These are phyloP conservation scores for Chrysolina americana DNA, from an alignment of 2,888 invertebrate genomes.

Conservation along the genomic window DNA sequence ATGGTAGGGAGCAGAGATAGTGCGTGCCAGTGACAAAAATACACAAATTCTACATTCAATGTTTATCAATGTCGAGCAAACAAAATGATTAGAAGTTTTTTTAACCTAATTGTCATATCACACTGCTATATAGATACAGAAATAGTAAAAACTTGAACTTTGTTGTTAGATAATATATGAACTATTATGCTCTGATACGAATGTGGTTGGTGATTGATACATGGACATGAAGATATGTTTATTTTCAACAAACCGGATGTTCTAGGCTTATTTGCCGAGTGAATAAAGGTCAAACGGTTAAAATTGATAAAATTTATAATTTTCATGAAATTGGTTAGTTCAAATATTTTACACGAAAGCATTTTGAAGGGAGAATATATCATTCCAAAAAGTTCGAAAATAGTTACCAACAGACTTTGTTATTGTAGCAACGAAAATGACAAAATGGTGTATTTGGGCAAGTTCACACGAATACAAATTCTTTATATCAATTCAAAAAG, in stretches of 20 bases:
- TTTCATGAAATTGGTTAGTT: too few species aligned
- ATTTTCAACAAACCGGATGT: background rate
- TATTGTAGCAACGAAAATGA: too few species aligned
- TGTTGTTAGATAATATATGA: conserved; percentile 17
- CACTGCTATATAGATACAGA: conserved; percentile 23
- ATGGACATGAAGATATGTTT: background rate
- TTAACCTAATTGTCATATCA: conserved; percentile 49
- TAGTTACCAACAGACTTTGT: too few species aligned
- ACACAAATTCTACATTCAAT: conserved; percentile 24
- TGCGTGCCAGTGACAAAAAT: conserved; percentile 28
- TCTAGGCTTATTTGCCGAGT: too few species aligned
- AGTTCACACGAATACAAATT: too few species aligned
- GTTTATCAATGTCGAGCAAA: conserved; percentile 46
- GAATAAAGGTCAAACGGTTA: too few species aligned
- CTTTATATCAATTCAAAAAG: too few species aligned
- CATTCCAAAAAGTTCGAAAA: too few species aligned
- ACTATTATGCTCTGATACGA: background rate
- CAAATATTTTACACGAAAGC: too few species aligned
- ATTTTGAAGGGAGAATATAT: too few species aligned
- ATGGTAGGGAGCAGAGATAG: background rate
- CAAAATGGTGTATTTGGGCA: too few species aligned
- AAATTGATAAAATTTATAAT: too few species aligned
- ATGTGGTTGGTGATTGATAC: background rate
- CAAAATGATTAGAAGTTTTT: conserved; percentile 48
- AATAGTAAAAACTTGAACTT: conserved; percentile 35